A percentile compares a stretch with the other conserved stretches of the same genome.
Evolutionary conservation across 1,140 invertebrate species (phyloP).

Genomic region (Caenorhabditis brenneri): DNA sequence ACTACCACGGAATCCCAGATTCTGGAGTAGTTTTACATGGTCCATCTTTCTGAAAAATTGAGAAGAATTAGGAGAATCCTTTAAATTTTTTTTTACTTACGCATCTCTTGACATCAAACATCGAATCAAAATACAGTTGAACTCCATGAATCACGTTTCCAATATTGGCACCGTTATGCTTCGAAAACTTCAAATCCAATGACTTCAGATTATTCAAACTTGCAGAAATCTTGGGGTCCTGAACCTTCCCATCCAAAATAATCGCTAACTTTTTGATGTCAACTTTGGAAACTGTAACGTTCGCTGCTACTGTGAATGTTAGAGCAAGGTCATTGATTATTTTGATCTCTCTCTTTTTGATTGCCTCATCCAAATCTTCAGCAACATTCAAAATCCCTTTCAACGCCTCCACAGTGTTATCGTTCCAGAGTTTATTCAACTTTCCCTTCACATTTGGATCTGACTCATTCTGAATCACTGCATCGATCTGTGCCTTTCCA

Average conservation of each 20-base stretch:
- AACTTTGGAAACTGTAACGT: background rate
- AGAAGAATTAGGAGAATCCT: no score
- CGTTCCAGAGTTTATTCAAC: background rate
- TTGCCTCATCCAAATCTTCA: background rate
- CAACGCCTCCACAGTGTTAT: background rate
- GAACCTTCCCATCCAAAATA: background rate
- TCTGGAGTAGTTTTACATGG: no score
- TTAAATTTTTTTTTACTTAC: no score
- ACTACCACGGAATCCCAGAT: no score
- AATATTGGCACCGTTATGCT: no score
- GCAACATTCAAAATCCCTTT: background rate
- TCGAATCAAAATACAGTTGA: background rate
- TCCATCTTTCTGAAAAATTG: no score
- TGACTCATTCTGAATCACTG: background rate
- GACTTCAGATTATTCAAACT: background rate
- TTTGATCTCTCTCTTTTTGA: background rate
- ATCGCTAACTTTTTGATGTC: background rate
- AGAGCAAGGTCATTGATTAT: background rate
- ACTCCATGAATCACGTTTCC: no score
- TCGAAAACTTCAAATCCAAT: background rate
- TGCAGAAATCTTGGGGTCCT: background rate
- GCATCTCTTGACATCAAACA: background rate
- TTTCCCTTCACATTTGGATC: background rate
- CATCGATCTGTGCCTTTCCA: no score
- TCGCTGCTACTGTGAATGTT: background rate